phyloP scores from a whole-genome alignment of 1,140 invertebrate species.

The Plectus sambesii region DNA sequence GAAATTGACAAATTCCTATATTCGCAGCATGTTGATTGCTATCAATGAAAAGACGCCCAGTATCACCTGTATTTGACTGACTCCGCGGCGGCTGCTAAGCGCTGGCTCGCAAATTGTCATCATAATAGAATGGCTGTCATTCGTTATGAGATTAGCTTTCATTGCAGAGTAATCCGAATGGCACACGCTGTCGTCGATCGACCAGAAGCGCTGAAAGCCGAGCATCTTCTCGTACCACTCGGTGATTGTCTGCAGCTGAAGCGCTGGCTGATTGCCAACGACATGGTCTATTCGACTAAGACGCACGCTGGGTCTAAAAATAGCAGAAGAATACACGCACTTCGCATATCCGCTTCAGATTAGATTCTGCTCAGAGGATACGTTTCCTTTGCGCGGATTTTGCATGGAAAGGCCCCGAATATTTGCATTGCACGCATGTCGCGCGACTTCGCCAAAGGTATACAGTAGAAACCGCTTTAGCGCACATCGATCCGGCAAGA shows the following conservation, averaged over 20 bases:
- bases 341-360: too few species aligned
- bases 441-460: not conserved
- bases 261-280: constrained; percentile 87
- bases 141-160: constrained; percentile 85
- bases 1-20: constrained; percentile 94
- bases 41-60: not conserved
- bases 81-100: constrained; percentile 51
- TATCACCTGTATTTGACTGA: constrained; percentile 26
- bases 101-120: constrained; percentile 95
- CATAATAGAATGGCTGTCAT: constrained; percentile 91
- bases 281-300: constrained; percentile 70
- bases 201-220: constrained; percentile 96
- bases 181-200: constrained; percentile 85
- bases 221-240: constrained; percentile 86
- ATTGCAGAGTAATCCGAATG: constrained; percentile 90
- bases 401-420: constrained; percentile 50
- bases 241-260: constrained; percentile 69
- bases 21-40: constrained; percentile 54
- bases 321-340: too few species aligned
- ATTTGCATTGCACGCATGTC: constrained; percentile 52
- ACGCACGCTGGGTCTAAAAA: constrained; percentile 24
- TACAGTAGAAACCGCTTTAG: too few species aligned
- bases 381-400: too few species aligned
- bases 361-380: too few species aligned
- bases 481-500: too few species aligned